These are phyloP conservation scores for Corydoras maculifer DNA, from an alignment of 2,113 vertebrate genomes.

Conservation along the genomic window DNA sequence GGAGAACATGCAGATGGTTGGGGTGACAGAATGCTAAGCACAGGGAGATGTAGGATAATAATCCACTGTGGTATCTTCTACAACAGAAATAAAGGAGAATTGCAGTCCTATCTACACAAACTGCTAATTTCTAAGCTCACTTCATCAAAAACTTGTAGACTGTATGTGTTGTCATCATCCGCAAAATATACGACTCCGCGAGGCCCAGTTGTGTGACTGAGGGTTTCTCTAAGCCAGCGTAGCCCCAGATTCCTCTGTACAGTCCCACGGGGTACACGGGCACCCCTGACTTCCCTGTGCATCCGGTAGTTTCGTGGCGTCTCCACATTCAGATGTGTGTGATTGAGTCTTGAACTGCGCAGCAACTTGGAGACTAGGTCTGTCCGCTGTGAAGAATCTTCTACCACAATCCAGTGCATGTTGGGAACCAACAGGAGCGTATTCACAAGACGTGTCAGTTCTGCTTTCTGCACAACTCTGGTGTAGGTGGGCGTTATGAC, in stretches of 20 bases:
- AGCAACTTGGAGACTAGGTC: constrained; percentile 74
- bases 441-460: constrained; percentile 85
- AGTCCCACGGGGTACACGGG: constrained; percentile 75
- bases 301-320: constrained; percentile 74
- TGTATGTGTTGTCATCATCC: constrained; percentile 95
- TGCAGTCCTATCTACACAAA: neutral
- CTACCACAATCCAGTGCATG: constrained; percentile 90
- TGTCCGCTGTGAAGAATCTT: constrained; percentile 75
- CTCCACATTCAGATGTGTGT: constrained; percentile 83
- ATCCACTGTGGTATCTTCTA: too few relatives aligned
- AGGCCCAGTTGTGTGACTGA: constrained; percentile 57
- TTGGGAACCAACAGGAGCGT: constrained; percentile 86
- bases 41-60: too few relatives aligned
- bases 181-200: constrained; percentile 87
- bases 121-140: constrained; percentile 51
- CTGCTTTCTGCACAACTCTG: constrained; percentile 88
- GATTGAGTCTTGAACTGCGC: constrained; percentile 75
- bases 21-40: too few relatives aligned
- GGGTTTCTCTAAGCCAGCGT: constrained; percentile 79
- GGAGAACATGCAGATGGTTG: too few relatives aligned
- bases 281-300: constrained; percentile 52
- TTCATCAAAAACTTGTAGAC: constrained; percentile 92
- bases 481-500: constrained; percentile 81
- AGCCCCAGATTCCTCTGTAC: constrained; percentile 86
- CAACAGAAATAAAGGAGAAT: too few relatives aligned